Conservation (phyloP, 2,888 invertebrate species). For the Lydus trimaculatus region DNA sequence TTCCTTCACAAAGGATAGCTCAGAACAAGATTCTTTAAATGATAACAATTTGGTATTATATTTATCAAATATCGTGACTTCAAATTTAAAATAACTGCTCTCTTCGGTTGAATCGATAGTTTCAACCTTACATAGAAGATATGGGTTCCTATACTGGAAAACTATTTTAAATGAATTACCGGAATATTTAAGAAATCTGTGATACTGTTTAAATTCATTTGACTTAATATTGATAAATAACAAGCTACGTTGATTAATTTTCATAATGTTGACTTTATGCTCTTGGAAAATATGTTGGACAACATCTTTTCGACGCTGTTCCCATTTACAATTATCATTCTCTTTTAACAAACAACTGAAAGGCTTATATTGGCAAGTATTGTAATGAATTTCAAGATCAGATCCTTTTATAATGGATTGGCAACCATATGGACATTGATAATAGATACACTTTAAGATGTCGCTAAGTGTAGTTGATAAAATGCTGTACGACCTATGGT, state of each 20-base stretch:
- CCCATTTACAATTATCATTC: constrained; percentile 10
- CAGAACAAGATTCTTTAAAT: not conserved
- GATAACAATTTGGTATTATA: not conserved
- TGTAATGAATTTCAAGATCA: not conserved
- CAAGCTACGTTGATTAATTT: not conserved
- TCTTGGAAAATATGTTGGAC: not conserved
- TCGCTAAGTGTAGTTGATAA: not conserved
- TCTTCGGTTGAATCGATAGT: not conserved
- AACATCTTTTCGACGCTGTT: not conserved
- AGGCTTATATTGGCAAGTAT: not conserved
- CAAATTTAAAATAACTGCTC: not conserved
- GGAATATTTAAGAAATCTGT: not conserved
- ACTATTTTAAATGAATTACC: not conserved
- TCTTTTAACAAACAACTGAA: not conserved
- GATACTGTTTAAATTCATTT: not conserved
- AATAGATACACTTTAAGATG: not conserved
- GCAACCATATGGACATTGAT: not conserved
- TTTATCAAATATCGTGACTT: not conserved
- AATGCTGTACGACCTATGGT: not conserved
- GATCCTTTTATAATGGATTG: not conserved
- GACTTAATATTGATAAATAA: not conserved
- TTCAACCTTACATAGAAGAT: constrained; percentile 1
- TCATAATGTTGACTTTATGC: not conserved
- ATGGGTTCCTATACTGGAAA: not conserved
- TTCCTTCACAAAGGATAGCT: too few relatives aligned